Base-by-base conservation (phyloP, 30 jellyfish, hydroid and myxozoan species). In the Catostylus mosaicus region DNA sequence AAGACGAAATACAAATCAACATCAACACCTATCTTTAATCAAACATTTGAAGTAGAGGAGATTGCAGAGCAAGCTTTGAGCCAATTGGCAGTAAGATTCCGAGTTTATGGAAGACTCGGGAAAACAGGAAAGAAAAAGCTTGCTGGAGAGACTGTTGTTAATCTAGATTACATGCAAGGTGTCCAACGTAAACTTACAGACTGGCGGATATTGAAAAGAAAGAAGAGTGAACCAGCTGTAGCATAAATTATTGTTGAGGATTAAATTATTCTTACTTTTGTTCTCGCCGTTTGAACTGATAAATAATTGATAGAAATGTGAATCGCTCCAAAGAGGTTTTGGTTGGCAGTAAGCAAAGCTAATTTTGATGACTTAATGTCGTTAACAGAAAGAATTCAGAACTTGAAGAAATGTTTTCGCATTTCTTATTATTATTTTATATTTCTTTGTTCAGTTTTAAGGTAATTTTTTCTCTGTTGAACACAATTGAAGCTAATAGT, bases 21-120 rank as follows among this genome's bases (percentile, higher is more conserved):
- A 43, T 88, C 99, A 43, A 94, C 99, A 16, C 99, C 99, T 22
- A 84, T 94, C 0, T 94, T 94, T 73, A 94, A 94, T 71, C 97
- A 94, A 74, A 88, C 82, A 29, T 94, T 80, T 79, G 96, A 88
- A 23, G 85, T 94, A 4, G 97, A 94, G 27, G 91, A 94, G 20
- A 89, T 94, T 35, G 95, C 99, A 5, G 88, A 84, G 46, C 97
- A 94, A 52, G 97, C 99, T 19, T 66, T 94, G 59, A 33, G 82
- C 22, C 99, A 94, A 70, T 35, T 94, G n/a, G 94, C 96, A 1
- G 80, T 94, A 48, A 73, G 99, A 23, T 84, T 71, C 68, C 80
- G 99, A 24, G 93, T 94, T 45, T 94, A 94, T 80, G 99, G 99
- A 34, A 85, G 96, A 40, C 67, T 86, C 1, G 99, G 99, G 5